Evolutionary conservation across 2,797 vertebrate genomes (phyloP).

Genomic region (Leucoraja ocellata): DNA sequence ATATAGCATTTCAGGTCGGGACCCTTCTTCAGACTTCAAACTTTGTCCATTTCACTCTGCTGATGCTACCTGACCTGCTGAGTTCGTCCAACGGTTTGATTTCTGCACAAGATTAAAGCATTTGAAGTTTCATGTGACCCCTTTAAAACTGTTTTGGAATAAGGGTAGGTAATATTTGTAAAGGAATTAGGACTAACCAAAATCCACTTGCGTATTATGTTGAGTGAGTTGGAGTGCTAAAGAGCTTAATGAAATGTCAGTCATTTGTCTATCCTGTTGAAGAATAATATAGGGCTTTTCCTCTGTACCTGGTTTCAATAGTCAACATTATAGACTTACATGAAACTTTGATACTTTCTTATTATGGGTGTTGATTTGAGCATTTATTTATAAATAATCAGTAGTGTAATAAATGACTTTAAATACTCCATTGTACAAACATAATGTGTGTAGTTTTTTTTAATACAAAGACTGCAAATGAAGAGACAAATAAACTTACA

Average conservation of each 20-base stretch:
- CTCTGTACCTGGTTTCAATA: neutral
- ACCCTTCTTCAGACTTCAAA: no score
- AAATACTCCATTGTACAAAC: constrained; percentile 61
- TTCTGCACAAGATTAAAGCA: no score
- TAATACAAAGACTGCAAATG: constrained; percentile 70
- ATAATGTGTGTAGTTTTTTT: constrained; percentile 52
- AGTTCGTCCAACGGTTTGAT: no score
- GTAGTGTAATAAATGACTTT: constrained; percentile 53
- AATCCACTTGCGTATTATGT: neutral
- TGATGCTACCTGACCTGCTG: no score
- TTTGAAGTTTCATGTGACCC: no score
- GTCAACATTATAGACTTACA: neutral
- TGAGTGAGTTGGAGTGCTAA: neutral
- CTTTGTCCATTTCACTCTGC: no score
- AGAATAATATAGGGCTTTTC: neutral
- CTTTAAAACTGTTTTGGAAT: neutral
- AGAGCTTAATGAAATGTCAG: neutral
- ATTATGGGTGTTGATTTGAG: constrained; percentile 52
- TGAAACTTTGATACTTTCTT: constrained; percentile 28
- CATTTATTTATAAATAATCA: constrained; percentile 64
- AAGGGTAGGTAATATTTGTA: neutral
- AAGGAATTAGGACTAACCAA: neutral
- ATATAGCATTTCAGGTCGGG: no score
- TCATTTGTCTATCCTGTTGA: neutral
- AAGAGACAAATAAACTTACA: constrained; percentile 64